Percentiles rank a stretch among this genome's conserved stretches.
These are phyloP conservation scores for Antennarius maculatus DNA, from an alignment of 2,797 vertebrate genomes.

Conservation along the genomic window DNA sequence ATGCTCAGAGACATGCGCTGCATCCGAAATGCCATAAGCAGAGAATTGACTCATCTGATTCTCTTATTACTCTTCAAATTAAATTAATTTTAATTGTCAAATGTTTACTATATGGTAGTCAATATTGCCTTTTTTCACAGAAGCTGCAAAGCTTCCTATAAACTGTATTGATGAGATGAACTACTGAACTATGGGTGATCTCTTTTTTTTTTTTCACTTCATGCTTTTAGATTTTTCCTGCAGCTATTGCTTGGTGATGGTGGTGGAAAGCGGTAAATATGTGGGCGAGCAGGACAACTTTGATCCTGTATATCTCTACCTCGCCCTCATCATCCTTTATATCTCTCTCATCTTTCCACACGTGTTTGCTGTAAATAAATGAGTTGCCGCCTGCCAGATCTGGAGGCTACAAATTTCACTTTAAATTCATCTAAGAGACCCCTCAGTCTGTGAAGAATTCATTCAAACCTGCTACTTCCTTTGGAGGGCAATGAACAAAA, in stretches of 20 bases:
- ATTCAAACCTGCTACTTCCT: constrained; percentile 22
- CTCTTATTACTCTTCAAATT: constrained; percentile 9
- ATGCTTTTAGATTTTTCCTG: not conserved
- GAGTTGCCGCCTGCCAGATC: constrained; percentile 23
- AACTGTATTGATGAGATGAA: not conserved
- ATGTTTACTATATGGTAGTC: not conserved
- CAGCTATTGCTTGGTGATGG: constrained; percentile 37
- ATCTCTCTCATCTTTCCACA: constrained; percentile 5
- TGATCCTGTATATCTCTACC: constrained; percentile 42
- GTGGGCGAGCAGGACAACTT: constrained; percentile 42
- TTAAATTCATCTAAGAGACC: constrained; percentile 17
- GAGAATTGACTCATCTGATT: constrained; percentile 9
- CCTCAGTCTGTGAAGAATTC: constrained; percentile 7
- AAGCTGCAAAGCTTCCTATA: constrained; percentile 11
- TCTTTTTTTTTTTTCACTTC: not conserved
- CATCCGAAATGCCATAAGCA: constrained; percentile 36
- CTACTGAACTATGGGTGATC: not conserved
- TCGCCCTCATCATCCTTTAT: constrained; percentile 20
- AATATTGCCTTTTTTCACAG: not conserved
- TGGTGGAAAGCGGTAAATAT: constrained; percentile 24
- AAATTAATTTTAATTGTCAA: constrained; percentile 14
- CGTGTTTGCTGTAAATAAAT: constrained; percentile 35
- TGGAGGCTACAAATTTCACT: constrained; percentile 18
- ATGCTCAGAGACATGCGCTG: constrained; percentile 22
- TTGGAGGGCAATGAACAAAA: constrained; percentile 1